Percentiles rank a stretch among this genome's conserved stretches.
Conservation (phyloP, 2,797 vertebrate species). For the Acomys russatus region DNA sequence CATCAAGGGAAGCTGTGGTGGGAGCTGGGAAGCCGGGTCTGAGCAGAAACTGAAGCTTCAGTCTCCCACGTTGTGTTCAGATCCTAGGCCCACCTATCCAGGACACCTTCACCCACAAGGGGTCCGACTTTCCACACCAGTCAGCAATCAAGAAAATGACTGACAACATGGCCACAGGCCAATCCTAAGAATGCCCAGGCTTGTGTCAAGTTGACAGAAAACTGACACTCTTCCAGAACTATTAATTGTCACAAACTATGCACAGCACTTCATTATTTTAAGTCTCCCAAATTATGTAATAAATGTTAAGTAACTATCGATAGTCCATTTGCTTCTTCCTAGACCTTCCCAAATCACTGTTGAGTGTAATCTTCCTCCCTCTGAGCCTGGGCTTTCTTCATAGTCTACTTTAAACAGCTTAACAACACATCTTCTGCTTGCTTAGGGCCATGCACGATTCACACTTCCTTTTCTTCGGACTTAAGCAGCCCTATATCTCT, state of each 20-base stretch:
- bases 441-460: neutral
- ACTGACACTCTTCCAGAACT: neutral
- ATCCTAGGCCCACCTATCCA: neutral
- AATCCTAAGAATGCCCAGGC: neutral
- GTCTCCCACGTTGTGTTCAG: neutral
- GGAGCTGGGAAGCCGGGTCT: neutral
- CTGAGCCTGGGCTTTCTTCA: neutral
- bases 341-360: neutral
- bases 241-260: neutral
- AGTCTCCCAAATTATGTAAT: neutral
- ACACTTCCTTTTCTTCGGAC: neutral
- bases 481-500: neutral
- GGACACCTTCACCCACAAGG: neutral
- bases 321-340: slow-evolving; percentile 36
- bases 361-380: neutral
- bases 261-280: neutral
- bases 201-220: neutral
- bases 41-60: neutral
- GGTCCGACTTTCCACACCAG: neutral
- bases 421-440: neutral
- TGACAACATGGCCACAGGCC: neutral
- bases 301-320: neutral
- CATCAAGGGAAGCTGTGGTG: neutral
- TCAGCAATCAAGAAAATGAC: neutral
- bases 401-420: slow-evolving; percentile 21